Evolutionary conservation across 2,888 invertebrate genomes (phyloP).

Genomic region (Dasysyrphus tricinctus): DNA sequence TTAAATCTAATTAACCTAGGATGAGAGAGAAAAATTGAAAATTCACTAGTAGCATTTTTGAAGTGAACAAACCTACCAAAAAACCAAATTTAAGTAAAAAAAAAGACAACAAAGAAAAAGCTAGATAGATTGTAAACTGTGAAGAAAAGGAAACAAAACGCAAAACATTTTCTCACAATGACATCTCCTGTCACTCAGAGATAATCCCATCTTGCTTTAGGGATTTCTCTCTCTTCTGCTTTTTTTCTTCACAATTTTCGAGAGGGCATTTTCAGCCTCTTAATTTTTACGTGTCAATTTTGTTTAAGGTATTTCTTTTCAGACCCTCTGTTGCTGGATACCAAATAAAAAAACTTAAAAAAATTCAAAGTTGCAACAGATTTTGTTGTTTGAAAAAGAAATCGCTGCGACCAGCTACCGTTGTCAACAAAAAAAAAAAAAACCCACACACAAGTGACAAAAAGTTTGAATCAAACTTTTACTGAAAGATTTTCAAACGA

Average conservation of each 20-base stretch:
- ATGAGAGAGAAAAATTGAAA: constrained; percentile 67
- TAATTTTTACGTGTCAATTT: constrained; percentile 49
- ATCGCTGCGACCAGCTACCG: constrained; percentile 18
- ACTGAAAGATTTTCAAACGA: constrained; percentile 42
- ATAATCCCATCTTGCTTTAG: constrained; percentile 57
- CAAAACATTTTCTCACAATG: constrained; percentile 47
- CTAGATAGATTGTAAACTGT: background rate
- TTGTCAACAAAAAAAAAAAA: constrained; percentile 14
- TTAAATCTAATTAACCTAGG: constrained; percentile 72
- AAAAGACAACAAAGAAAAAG: background rate
- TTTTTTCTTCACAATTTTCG: background rate
- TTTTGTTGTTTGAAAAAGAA: constrained; percentile 51
- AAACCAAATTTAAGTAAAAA: constrained; percentile 37
- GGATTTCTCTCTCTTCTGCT: constrained; percentile 20
- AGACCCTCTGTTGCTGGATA: background rate
- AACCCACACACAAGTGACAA: constrained; percentile 33
- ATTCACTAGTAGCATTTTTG: constrained; percentile 28
- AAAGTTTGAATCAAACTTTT: constrained; percentile 49
- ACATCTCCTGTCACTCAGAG: constrained; percentile 66
- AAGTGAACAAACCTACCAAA: constrained; percentile 3
- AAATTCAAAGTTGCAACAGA: constrained; percentile 66
- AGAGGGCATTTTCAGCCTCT: constrained; percentile 31
- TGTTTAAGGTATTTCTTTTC: background rate
- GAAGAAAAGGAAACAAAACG: constrained; percentile 14
- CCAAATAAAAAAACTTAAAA: constrained; percentile 2